phyloP scores from a whole-genome alignment of 2,113 vertebrate species.

The Okapia johnstoni region DNA sequence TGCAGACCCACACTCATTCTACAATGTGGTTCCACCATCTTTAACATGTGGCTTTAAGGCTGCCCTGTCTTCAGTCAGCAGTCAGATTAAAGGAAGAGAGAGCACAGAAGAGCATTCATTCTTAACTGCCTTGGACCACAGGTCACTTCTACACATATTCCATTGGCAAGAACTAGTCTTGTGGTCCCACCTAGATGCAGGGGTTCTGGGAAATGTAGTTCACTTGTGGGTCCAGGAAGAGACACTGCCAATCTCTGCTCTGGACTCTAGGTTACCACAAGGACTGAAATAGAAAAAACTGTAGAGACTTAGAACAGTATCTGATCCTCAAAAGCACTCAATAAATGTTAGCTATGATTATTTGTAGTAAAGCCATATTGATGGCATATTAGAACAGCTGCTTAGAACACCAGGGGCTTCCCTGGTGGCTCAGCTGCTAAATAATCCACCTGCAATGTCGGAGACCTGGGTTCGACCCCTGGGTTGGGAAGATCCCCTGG shows the following conservation, averaged over 20 bases:
- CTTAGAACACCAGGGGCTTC: neutral
- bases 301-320: neutral
- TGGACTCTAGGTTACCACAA: neutral
- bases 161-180: neutral
- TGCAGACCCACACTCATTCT: neutral
- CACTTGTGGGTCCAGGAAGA: neutral
- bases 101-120: neutral
- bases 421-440: neutral
- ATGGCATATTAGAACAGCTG: neutral
- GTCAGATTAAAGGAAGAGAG: neutral
- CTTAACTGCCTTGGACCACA: neutral
- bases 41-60: neutral
- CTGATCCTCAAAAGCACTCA: neutral
- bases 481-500: neutral
- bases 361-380: neutral
- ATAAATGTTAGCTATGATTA: neutral
- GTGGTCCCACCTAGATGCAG: neutral
- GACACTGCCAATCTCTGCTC: neutral
- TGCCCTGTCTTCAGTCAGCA: neutral
- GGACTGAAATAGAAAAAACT: neutral
- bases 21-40: neutral
- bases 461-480: neutral
- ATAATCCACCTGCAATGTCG: neutral
- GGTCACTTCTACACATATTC: neutral
- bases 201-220: neutral